Percentiles rank a stretch among this genome's conserved stretches.
phyloP scores from a whole-genome alignment of 2,888 invertebrate genomes.

The Mactromeris polynyma region DNA sequence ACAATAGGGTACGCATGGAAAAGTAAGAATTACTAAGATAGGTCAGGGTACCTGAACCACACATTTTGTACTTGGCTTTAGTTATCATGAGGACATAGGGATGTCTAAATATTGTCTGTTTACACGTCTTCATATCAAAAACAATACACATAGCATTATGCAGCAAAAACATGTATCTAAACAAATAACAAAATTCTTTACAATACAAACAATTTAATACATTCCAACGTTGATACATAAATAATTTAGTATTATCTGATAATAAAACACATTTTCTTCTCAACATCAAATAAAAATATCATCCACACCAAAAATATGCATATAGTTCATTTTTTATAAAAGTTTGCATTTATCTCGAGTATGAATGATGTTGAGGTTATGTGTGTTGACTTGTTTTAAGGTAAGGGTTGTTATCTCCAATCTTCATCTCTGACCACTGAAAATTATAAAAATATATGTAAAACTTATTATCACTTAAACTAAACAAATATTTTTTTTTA shows the following conservation, averaged over 20 bases:
- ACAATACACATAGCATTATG: neutral
- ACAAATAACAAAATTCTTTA: neutral
- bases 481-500: no score
- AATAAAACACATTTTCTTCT: neutral
- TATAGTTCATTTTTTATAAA: neutral
- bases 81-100: neutral
- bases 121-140: neutral
- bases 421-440: constrained; percentile 59
- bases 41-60: no score
- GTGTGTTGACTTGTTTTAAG: constrained; percentile 19
- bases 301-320: neutral
- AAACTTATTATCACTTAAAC: no score
- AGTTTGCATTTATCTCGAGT: neutral
- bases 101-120: neutral
- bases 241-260: neutral
- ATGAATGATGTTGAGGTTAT: constrained; percentile 20
- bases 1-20: no score
- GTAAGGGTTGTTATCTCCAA: constrained; percentile 53
- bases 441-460: neutral
- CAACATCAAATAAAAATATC: neutral
- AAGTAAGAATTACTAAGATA: no score
- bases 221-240: neutral
- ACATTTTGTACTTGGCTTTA: no score
- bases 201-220: neutral
- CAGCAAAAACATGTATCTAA: neutral